phyloP scores from a whole-genome alignment of 2,113 vertebrate species.

The Pagrus major region DNA sequence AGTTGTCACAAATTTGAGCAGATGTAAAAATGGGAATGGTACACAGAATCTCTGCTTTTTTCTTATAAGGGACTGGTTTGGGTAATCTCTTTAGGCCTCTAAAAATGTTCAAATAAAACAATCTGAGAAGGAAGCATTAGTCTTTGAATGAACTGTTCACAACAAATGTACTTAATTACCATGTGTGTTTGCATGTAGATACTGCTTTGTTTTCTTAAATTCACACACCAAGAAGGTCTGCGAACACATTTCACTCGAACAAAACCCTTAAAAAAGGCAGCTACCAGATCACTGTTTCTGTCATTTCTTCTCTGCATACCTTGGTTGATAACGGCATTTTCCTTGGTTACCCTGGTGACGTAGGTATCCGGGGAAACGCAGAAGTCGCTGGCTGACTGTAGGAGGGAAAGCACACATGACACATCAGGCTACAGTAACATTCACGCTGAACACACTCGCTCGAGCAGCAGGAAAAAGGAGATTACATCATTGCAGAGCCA shows the following conservation, averaged over 20 bases:
- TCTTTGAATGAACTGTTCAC: neutral
- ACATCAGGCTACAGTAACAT: conserved; percentile 52
- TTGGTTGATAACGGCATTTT: conserved; percentile 88
- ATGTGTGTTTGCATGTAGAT: neutral
- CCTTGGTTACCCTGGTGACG: conserved; percentile 88
- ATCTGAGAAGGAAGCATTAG: neutral
- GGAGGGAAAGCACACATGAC: conserved; percentile 46
- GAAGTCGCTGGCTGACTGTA: conserved; percentile 93
- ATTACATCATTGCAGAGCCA: conserved; percentile 74
- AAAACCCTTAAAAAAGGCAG: neutral
- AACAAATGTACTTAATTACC: neutral
- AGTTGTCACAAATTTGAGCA: neutral
- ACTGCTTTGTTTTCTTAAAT: neutral
- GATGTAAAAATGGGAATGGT: neutral
- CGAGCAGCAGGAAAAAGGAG: conserved; percentile 36
- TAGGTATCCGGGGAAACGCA: conserved; percentile 91
- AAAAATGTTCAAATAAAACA: neutral
- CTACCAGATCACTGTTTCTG: neutral
- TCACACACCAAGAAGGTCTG: neutral
- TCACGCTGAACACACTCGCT: conserved; percentile 16
- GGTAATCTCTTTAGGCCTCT: neutral
- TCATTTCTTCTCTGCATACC: conserved; percentile 75
- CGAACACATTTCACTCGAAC: neutral
- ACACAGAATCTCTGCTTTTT: neutral
- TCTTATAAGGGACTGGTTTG: neutral